Conservation (phyloP, 1,140 invertebrate species). For the Periplaneta americana region DNA sequence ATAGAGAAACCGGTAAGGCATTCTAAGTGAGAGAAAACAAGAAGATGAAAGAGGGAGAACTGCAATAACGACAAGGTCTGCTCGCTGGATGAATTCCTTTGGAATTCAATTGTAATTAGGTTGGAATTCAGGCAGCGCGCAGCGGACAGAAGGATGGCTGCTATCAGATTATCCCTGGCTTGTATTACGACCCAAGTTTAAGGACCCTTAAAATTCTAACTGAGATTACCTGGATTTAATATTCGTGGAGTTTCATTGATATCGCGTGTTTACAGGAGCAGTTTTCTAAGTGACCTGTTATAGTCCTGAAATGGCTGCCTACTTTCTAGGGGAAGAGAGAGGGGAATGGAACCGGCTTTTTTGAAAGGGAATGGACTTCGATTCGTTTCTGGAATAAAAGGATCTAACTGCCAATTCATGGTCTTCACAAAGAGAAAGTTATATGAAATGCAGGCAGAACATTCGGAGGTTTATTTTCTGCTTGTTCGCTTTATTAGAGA, state of each 20-base stretch:
- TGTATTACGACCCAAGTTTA: not conserved
- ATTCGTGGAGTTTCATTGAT: not conserved
- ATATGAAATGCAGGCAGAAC: too few species aligned
- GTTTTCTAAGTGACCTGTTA: not conserved
- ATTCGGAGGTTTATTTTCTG: too few species aligned
- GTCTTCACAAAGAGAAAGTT: not conserved
- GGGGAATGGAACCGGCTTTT: not conserved
- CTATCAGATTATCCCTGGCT: not conserved
- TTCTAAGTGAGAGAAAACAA: not conserved
- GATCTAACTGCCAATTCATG: not conserved
- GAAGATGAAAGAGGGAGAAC: not conserved
- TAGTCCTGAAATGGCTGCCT: not conserved
- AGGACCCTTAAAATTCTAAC: not conserved
- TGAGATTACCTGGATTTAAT: not conserved
- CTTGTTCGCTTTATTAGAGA: too few species aligned
- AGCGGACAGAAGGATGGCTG: not conserved
- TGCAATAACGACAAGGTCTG: not conserved
- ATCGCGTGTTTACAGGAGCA: not conserved
- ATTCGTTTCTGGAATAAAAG: not conserved
- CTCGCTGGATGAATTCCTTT: not conserved
- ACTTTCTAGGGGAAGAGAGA: too few species aligned
- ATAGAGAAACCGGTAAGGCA: too few species aligned
- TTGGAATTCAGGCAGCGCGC: not conserved
- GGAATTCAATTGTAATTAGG: not conserved
- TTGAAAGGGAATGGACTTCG: not conserved